These are phyloP conservation scores for Hystrix cristata DNA, from an alignment of 2,113 vertebrate species.

Conservation along the genomic window DNA sequence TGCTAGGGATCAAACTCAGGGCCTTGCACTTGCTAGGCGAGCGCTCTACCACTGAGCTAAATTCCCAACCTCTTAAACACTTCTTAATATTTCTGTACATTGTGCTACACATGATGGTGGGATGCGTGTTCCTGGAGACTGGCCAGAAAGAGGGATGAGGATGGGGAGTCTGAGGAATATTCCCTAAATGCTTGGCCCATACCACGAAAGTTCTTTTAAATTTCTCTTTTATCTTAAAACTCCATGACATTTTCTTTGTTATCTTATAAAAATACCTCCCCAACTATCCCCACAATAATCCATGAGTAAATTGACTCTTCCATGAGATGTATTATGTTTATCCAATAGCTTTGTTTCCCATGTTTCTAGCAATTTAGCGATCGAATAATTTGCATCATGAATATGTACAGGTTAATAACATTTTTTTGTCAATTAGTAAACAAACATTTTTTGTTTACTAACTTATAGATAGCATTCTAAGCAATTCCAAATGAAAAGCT, in stretches of 20 bases:
- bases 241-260: background rate
- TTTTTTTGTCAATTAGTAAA: slow-evolving; percentile 16
- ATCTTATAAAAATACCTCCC: background rate
- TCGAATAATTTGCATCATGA: background rate
- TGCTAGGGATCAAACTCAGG: no score
- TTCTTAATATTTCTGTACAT: background rate
- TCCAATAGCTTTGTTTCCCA: background rate
- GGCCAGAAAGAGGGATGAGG: background rate
- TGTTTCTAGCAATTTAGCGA: background rate
- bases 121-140: background rate
- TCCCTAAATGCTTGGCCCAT: background rate
- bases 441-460: no score
- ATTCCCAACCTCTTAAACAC: no score
- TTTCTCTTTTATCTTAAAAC: background rate
- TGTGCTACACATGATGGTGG: background rate
- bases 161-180: background rate
- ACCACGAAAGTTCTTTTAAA: background rate
- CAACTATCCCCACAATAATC: background rate
- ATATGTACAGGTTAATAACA: background rate
- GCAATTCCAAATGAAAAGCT: background rate
- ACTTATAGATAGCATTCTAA: background rate
- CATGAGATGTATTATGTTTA: background rate
- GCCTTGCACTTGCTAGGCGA: no score
- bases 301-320: background rate
- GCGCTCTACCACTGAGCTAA: no score